A percentile compares a stretch with the other conserved stretches of the same genome.
Conservation (phyloP, 2,888 invertebrate genomes). For the Acronicta leporina region DNA sequence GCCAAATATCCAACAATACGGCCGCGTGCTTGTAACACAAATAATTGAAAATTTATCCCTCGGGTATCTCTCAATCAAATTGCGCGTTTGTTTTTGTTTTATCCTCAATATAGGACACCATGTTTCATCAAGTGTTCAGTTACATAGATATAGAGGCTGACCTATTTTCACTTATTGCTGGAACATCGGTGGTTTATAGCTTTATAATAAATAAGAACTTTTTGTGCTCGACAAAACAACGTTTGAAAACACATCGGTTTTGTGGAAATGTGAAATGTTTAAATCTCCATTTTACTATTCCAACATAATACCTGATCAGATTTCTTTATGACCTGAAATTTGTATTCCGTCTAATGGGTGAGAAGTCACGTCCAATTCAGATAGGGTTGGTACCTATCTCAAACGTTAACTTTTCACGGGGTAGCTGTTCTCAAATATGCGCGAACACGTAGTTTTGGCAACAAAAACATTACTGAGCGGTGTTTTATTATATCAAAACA, state of each 20-base stretch:
- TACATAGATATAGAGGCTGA: not conserved
- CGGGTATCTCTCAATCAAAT: slow-evolving; percentile 58
- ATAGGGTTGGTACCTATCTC: slow-evolving; percentile 56
- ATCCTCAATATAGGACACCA: slow-evolving; percentile 20
- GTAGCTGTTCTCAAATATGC: slow-evolving; percentile 30
- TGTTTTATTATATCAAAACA: slow-evolving; percentile 33
- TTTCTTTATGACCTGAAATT: slow-evolving; percentile 45
- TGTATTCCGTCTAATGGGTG: slow-evolving; percentile 54
- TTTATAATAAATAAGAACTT: not conserved
- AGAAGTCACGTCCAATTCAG: slow-evolving; percentile 58
- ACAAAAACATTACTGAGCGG: slow-evolving; percentile 50
- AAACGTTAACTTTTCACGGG: slow-evolving; percentile 52
- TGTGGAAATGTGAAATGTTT: not conserved
- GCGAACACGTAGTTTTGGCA: slow-evolving; percentile 50
- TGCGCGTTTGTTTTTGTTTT: slow-evolving; percentile 45
- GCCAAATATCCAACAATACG: slow-evolving; percentile 57
- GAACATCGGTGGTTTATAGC: not conserved
- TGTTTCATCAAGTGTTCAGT: slow-evolving; percentile 4
- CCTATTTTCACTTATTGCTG: slow-evolving; percentile 8
- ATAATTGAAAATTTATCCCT: slow-evolving; percentile 61
- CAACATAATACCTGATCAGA: slow-evolving; percentile 37
- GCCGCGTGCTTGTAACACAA: slow-evolving; percentile 50
- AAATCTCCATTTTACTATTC: slow-evolving; percentile 24
- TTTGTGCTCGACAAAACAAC: not conserved
- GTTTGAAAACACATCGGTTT: slow-evolving; percentile 11